Evolutionary conservation across 2,888 invertebrate species (phyloP).

Genomic region (Drosophila kokeensis): DNA sequence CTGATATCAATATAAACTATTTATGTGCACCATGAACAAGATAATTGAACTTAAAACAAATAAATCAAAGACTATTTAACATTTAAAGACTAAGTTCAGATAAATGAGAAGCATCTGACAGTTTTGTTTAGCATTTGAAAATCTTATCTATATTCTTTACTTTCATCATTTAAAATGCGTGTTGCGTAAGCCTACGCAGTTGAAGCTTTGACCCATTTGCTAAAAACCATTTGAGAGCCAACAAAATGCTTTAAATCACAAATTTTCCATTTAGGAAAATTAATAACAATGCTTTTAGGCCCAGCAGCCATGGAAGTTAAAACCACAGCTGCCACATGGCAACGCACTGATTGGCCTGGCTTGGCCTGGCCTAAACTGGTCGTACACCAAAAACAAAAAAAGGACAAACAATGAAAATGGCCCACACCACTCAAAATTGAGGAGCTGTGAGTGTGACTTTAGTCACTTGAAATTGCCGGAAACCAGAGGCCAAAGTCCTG

Average conservation of each 20-base stretch:
- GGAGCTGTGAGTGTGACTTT: constrained; percentile 58
- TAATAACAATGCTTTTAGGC: constrained; percentile 51
- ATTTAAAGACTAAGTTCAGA: background rate
- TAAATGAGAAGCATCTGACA: background rate
- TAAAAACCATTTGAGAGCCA: background rate
- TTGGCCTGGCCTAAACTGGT: constrained; percentile 23
- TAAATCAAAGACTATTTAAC: background rate
- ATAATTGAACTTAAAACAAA: background rate
- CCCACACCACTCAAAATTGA: background rate
- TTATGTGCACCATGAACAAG: background rate
- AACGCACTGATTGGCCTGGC: constrained; percentile 35
- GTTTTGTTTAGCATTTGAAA: background rate
- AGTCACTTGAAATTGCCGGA: constrained; percentile 68
- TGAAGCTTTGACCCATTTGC: background rate
- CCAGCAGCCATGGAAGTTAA: constrained; percentile 16
- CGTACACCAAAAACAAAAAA: background rate
- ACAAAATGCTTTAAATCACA: constrained; percentile 23
- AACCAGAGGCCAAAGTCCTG: constrained; percentile 51
- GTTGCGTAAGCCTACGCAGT: background rate
- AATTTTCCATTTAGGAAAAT: constrained; percentile 56
- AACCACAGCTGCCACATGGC: constrained; percentile 54
- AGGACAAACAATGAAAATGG: constrained; percentile 42
- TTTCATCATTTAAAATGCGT: background rate
- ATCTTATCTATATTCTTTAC: background rate
- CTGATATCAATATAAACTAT: constrained; percentile 1